Base-by-base conservation (phyloP, 2,113 vertebrate genomes). In the Stomatorhinus ivindoensis region DNA sequence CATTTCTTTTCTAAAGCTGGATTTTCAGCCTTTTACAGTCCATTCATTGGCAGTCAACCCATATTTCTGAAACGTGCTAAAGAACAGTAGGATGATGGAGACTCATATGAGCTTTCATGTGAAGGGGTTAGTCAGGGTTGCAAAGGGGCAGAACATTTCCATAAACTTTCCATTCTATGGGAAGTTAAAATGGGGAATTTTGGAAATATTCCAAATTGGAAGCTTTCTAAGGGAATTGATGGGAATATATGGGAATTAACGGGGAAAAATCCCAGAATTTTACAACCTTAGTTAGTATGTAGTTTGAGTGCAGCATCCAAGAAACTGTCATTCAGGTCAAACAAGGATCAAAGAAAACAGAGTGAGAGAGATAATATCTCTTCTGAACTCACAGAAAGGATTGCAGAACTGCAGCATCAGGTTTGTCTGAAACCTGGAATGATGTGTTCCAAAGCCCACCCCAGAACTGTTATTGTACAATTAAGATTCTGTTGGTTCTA, bases 1-100 rank as follows among this genome's bases (percentile, higher is more conserved):
- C 61, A 69, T 69, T 69, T 69, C 61, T 7, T 80, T 80, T 80
- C n/a, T 80, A 80, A 80, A 39, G 73, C 73, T 80, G 73, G 73
- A 80, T 80, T 73, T 73, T 35, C 31, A 73, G 9, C 3, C 11
- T 73, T 35, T 73, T 42, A 42, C 35, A 80, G 31, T 39, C 73
- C 73, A 80, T 80, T 80, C 73, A 21, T 6, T 15, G 17, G 73
- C n/a, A 6, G 31, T 42, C 73, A 42, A 19, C 73, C 73, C 73
- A 17, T 42, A 4, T 42, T 80, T 80, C 73, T 42, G 35, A 17
- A 42, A 42, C 19, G 6, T 39, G 35, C 5, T 39, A 80, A 19
- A 76, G 31, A 42, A 80, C 35, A 80, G 27, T 4, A 76, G 35
- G 31, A 42, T 42, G 35, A 80, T 19, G 73, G 31, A 80, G 15